Base-by-base conservation (phyloP, 1,140 invertebrate genomes). In the Pantala flavescens region DNA sequence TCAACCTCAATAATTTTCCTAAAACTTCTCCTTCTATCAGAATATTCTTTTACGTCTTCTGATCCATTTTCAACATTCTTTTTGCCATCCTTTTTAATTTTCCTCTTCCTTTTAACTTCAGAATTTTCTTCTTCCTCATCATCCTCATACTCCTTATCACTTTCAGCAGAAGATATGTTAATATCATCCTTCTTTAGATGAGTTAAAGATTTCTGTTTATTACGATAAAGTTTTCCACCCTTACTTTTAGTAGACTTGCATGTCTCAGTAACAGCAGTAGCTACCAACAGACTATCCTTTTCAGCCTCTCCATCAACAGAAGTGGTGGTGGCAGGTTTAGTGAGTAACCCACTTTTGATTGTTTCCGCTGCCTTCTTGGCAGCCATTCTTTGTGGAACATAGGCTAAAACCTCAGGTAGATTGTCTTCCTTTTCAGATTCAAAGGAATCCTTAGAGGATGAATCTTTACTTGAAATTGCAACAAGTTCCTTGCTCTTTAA, bases 311-410 rank as follows among this genome's bases (percentile, higher is more conserved):
- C 55, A 0, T 82, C 81, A 0, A 74, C 42, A 2, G 77, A 63
- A 11, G 78, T 74, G 43, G 80, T 82, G 79, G 75, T 83, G 79
- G 81, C 82, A 77, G 87, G 84, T 77, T 91, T 91, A 24, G 85
- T 87, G 74, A 92, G 14, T 19, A 63, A 83, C 70, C 91, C 91
- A 82, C 90, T 93, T 79, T 95, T 94, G 63, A 95, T 92, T 79
- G 94, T 93, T 78, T 93, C 93, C 14, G 92, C 92, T 2, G 93
- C 93, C 82, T 96, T 96, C 80, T 94, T 95, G 43, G 94, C 94
- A 7, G 94, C 94, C 83, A 94, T 92, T 55, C 94, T 83, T 81
- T 95, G 93, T 0, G 94, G 94, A 49, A 96, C 94, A 82, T 94
- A 93, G 0, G 91, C 89, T 21, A 63, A 63, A 3, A 63, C n/a